phyloP scores from a whole-genome alignment of 1,140 invertebrate genomes.

The Bombus turneri region DNA sequence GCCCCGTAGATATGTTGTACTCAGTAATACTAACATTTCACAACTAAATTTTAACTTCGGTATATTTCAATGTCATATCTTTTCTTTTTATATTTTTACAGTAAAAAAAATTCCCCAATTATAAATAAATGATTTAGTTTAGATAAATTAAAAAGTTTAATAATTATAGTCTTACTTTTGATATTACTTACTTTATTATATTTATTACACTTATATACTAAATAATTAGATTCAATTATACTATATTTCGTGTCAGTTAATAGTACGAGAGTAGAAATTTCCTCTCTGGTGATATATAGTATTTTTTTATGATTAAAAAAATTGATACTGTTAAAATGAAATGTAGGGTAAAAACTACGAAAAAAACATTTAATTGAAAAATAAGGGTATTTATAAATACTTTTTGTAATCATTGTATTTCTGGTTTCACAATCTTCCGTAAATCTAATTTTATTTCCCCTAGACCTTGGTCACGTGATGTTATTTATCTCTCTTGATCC shows the following conservation, averaged over 20 bases:
- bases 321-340: too few relatives aligned
- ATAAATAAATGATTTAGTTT: not conserved
- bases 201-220: too few relatives aligned
- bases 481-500: not conserved
- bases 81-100: not conserved
- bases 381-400: too few relatives aligned
- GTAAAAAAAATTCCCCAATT: not conserved
- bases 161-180: not conserved
- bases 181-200: not conserved
- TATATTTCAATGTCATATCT: not conserved
- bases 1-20: slow-evolving; percentile 45
- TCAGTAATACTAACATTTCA: slow-evolving; percentile 14
- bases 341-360: too few relatives aligned
- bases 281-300: too few relatives aligned
- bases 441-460: not conserved
- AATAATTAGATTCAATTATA: too few relatives aligned
- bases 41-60: not conserved
- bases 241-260: too few relatives aligned
- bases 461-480: not conserved
- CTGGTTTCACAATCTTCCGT: too few relatives aligned
- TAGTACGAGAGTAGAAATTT: too few relatives aligned
- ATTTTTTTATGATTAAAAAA: too few relatives aligned
- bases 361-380: not conserved
- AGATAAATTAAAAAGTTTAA: not conserved
- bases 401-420: too few relatives aligned